These are phyloP conservation scores for Siniperca chuatsi DNA, from an alignment of 2,113 vertebrate genomes.

Conservation along the genomic window DNA sequence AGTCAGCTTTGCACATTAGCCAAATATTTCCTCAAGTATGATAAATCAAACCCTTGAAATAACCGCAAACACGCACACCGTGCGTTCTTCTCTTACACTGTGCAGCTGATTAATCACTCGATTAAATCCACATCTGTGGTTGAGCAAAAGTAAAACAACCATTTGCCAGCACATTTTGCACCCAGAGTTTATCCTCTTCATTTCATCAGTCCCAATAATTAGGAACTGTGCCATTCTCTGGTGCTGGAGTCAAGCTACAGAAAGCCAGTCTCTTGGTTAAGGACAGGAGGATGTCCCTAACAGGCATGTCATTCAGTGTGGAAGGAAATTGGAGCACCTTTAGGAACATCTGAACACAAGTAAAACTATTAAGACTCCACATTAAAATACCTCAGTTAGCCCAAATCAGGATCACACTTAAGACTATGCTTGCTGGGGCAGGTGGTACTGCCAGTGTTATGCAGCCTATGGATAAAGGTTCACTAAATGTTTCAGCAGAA, in stretches of 20 bases:
- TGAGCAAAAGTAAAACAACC: neutral
- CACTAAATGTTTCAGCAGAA: neutral
- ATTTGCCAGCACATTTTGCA: neutral
- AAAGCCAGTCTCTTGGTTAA: neutral
- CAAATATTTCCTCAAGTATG: neutral
- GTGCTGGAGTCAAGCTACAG: neutral
- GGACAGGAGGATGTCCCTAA: neutral
- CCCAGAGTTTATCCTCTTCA: neutral
- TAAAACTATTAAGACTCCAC: neutral
- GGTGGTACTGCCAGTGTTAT: neutral
- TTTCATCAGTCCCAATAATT: constrained; percentile 3
- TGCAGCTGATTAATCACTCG: neutral
- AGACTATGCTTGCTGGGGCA: neutral
- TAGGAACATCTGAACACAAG: neutral
- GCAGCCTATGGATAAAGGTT: neutral
- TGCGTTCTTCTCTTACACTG: neutral
- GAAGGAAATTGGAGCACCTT: neutral
- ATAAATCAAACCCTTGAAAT: constrained; percentile 15
- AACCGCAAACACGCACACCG: neutral
- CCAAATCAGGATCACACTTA: neutral
- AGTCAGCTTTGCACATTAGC: neutral
- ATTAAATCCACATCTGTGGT: constrained; percentile 32
- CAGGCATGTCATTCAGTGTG: neutral
- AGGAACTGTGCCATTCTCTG: neutral
- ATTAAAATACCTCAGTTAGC: neutral